A percentile compares a stretch with the other conserved stretches of the same genome.
Evolutionary conservation across 2,888 invertebrate genomes (phyloP).

Genomic region (Pollenia griseotomentosa): DNA sequence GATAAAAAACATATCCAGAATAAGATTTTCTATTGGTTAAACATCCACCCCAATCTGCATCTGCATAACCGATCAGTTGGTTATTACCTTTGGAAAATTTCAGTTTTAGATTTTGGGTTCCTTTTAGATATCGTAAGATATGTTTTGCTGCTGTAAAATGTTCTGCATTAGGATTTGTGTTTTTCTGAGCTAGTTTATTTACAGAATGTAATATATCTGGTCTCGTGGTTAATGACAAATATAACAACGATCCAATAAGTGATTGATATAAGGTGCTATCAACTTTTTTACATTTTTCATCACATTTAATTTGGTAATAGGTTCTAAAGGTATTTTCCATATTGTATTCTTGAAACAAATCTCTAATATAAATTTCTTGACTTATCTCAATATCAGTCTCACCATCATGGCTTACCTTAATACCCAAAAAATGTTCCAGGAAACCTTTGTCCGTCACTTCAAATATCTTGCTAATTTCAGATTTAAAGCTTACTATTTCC

Average conservation of each 20-base stretch:
- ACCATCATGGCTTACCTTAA: neutral
- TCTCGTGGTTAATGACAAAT: too few species aligned
- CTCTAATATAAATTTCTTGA: neutral
- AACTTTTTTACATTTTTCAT: too few species aligned
- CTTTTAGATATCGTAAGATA: neutral
- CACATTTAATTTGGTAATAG: too few species aligned
- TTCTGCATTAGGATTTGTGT: neutral
- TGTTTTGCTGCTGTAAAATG: neutral
- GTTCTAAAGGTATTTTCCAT: neutral
- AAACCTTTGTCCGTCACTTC: slow-evolving; percentile 52
- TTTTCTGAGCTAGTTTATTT: neutral
- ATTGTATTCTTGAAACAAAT: neutral
- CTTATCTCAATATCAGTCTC: neutral
- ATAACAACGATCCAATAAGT: too few species aligned
- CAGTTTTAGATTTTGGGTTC: too few species aligned
- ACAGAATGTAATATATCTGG: too few species aligned
- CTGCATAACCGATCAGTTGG: too few species aligned
- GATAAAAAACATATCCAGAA: too few species aligned
- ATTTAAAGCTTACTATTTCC: slow-evolving; percentile 52
- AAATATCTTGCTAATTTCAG: slow-evolving; percentile 51
- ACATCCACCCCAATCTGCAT: neutral
- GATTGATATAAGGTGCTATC: too few species aligned
- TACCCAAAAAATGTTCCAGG: too few species aligned
- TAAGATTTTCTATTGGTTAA: neutral
- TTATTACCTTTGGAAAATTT: too few species aligned